Percentiles rank a stretch among this genome's conserved stretches.
These are phyloP conservation scores for Aphaenogaster rudis DNA, from an alignment of 1,140 invertebrate genomes.

Conservation along the genomic window DNA sequence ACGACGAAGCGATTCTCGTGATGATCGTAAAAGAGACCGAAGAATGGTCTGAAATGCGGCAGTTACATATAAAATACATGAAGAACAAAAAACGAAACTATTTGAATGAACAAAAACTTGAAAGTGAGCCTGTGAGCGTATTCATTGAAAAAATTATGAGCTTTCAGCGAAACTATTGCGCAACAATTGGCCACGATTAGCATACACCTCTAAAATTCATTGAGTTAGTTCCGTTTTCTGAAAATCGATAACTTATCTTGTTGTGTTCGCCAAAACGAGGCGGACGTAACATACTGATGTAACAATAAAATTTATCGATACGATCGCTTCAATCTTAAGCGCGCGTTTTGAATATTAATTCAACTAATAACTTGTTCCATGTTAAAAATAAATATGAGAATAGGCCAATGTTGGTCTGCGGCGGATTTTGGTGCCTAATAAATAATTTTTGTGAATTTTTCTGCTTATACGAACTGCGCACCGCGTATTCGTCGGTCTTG, in stretches of 20 bases:
- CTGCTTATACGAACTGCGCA: too few relatives aligned
- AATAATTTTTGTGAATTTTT: too few relatives aligned
- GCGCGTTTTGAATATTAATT: background rate
- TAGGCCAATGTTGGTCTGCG: too few relatives aligned
- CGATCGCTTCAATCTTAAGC: background rate
- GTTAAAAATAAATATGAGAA: too few relatives aligned
- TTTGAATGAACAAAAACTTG: background rate
- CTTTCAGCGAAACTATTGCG: background rate
- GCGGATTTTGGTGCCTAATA: too few relatives aligned
- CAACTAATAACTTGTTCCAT: background rate
- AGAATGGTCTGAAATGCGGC: background rate
- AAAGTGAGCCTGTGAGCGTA: background rate
- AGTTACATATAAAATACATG: background rate
- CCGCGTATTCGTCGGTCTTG: too few relatives aligned
- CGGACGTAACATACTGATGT: background rate
- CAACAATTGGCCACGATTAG: background rate
- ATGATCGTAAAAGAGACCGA: background rate
- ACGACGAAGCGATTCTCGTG: background rate
- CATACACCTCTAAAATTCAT: background rate
- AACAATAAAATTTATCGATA: background rate
- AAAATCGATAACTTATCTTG: background rate
- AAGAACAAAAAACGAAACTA: background rate
- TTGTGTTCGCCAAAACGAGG: background rate
- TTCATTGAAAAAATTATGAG: slow-evolving; percentile 8
- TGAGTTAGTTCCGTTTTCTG: background rate